Evolutionary conservation across 2,113 vertebrate species (phyloP).

Genomic region (Parotia lawesii): DNA sequence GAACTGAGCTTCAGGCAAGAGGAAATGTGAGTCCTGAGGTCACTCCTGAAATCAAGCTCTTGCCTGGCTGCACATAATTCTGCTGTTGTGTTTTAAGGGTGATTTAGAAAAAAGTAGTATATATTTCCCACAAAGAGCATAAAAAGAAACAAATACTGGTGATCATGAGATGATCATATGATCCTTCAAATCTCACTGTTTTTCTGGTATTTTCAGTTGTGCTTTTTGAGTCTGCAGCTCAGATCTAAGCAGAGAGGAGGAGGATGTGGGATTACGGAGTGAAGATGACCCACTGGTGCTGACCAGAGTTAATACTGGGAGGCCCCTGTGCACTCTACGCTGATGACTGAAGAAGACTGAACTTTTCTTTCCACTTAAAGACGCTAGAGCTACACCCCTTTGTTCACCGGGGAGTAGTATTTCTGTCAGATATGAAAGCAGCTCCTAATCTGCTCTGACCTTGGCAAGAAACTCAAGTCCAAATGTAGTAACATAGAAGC

Average conservation of each 20-base stretch:
- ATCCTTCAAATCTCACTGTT: background rate
- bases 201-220: background rate
- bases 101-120: background rate
- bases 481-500: slow-evolving; percentile 61
- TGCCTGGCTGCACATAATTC: slow-evolving; percentile 2
- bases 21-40: slow-evolving; percentile 52
- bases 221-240: background rate
- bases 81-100: slow-evolving; percentile 9
- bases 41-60: slow-evolving; percentile 36
- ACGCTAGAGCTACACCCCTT: background rate
- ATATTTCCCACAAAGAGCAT: background rate
- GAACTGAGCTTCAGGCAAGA: slow-evolving; percentile 35
- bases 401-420: slow-evolving; percentile 34
- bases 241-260: background rate
- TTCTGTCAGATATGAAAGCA: slow-evolving; percentile 45
- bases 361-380: slow-evolving; percentile 12
- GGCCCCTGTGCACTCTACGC: background rate
- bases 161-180: slow-evolving; percentile 8
- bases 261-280: background rate
- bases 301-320: background rate
- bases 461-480: slow-evolving; percentile 62
- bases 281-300: background rate
- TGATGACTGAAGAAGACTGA: background rate
- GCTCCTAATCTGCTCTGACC: slow-evolving; percentile 59
- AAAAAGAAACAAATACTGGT: background rate